phyloP scores from a whole-genome alignment of 2,113 vertebrate species.

The Cariama cristata region DNA sequence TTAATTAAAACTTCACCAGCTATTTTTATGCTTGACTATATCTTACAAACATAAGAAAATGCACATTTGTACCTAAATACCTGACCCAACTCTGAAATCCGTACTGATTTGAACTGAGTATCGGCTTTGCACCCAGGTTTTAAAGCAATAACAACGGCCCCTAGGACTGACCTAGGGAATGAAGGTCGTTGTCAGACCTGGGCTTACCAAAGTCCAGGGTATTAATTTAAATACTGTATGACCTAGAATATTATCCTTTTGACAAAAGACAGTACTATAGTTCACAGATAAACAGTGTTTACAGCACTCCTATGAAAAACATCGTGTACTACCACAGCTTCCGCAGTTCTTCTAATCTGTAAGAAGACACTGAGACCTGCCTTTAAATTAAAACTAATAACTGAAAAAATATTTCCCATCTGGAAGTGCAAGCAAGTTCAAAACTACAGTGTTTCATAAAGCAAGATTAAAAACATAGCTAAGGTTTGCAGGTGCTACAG shows the following conservation, averaged over 20 bases:
- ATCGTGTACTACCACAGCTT: not conserved
- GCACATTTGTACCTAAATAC: not conserved
- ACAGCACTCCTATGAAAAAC: not conserved
- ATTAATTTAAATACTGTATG: not conserved
- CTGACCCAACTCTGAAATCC: not conserved
- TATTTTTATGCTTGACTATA: not conserved
- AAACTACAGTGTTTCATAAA: not conserved
- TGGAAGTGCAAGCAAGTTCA: not conserved
- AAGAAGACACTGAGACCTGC: not conserved
- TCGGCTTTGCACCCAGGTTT: not conserved
- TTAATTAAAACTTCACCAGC: not conserved
- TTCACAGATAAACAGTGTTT: not conserved
- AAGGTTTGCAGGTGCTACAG: not conserved
- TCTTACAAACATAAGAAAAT: not conserved
- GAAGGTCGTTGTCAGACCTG: not conserved
- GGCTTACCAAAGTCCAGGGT: not conserved
- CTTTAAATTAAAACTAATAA: not conserved
- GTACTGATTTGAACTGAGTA: not conserved
- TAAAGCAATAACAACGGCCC: not conserved
- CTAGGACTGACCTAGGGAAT: not conserved
- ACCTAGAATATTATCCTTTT: not conserved
- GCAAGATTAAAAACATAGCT: not conserved
- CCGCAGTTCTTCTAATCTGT: not conserved
- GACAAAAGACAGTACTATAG: not conserved
- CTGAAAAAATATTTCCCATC: not conserved